Evolutionary conservation across 2,888 invertebrate genomes (phyloP).

Genomic region (Erynnis tages): DNA sequence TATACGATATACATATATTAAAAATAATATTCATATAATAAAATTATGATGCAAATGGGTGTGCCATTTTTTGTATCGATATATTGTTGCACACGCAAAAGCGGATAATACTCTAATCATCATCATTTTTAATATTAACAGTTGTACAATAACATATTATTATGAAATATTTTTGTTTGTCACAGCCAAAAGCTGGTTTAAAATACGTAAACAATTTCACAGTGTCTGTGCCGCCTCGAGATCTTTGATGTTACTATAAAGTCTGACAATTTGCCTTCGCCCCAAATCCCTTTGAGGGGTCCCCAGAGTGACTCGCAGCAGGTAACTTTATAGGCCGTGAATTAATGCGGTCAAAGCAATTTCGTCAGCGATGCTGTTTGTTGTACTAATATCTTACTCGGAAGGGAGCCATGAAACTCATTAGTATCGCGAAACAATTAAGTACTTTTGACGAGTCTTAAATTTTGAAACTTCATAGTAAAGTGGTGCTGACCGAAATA

Average conservation of each 20-base stretch:
- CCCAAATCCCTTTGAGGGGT: conserved; percentile 59
- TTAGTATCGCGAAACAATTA: conserved; percentile 33
- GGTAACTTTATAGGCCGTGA: conserved; percentile 65
- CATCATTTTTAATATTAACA: no score
- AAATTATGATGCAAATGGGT: no score
- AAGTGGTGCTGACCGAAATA: no score
- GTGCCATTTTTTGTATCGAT: no score
- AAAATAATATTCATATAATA: no score
- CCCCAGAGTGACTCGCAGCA: conserved; percentile 57
- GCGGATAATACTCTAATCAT: no score
- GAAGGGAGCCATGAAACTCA: conserved; percentile 48
- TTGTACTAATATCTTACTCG: conserved; percentile 49
- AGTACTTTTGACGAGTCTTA: conserved; percentile 7
- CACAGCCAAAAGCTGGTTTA: no score
- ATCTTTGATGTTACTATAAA: conserved; percentile 58
- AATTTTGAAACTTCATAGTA: no score
- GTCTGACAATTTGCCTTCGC: conserved; percentile 61
- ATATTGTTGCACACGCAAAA: no score
- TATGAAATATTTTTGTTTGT: conserved; percentile 23
- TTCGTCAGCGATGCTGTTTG: conserved; percentile 49
- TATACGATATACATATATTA: no score
- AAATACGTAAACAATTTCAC: conserved; percentile 31
- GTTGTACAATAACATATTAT: not conserved
- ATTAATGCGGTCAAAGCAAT: conserved; percentile 70
- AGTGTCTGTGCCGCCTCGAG: conserved; percentile 29